Evolutionary conservation across 2,888 invertebrate species (phyloP), one percentile per base, ranked within the genome.

Genomic region (Spicauda simplicius): DNA sequence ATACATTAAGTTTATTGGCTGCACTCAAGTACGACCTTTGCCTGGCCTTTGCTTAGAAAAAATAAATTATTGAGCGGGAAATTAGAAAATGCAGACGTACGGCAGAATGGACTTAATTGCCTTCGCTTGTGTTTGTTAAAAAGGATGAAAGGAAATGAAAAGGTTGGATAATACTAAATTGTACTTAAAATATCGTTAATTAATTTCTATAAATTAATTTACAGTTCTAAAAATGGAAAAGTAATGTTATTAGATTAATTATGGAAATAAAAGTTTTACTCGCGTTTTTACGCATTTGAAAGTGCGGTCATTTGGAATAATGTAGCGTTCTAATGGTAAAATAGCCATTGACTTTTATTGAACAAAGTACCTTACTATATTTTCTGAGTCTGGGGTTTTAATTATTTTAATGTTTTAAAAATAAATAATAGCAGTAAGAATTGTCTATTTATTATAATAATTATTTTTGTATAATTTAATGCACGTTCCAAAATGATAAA

Each of bases 1-100:
- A 67, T 20, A 67, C 62, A 67, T 67, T 67, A 67, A 37, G 41
- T 62, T 62, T 67, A 67, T 67, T 67, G 67, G 67, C 67, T 67
- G 67, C 53, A 25, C 55, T 16, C 55, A 57, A 61, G 50, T 16
- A 18, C 52, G 56, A 57, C 57, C 67, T 67, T 61, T 67, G 56
- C 67, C 63, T 67, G 61, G 67, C 67, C 61, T 67, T 67, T 56
- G 37, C 37, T 30, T 50, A 50, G 18, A 61, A 67, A 65, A 67
- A 67, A 61, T 56, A 56, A 61, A 67, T 56, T 56, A 56, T 56
- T 54, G 33, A 67, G 48, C 67, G 55, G 50, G 56, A 67, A 67
- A 61, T 67, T 67, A 67, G 67, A 61, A 67, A 67, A 61, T 41
- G 20, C 59, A 37, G 59, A 54, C 19, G 6, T 16, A 58, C 45